Conservation (phyloP, 2,113 vertebrate genomes). For the Anthoscopus minutus region DNA sequence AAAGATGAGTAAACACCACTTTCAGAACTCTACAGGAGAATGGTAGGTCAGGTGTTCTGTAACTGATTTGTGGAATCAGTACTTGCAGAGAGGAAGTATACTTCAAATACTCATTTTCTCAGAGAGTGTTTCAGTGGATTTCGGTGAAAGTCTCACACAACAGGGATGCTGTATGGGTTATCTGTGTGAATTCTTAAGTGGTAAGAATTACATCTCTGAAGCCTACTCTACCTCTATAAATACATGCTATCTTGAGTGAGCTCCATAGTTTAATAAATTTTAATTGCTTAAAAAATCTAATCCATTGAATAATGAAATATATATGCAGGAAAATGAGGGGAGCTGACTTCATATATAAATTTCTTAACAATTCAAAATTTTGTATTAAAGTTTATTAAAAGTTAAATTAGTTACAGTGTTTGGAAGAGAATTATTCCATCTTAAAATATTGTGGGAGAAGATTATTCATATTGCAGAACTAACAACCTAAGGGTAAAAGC, state of each 20-base stretch:
- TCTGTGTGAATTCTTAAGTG: neutral
- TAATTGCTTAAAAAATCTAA: neutral
- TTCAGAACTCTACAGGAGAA: neutral
- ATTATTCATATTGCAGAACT: neutral
- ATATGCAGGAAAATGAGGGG: neutral
- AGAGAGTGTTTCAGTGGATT: neutral
- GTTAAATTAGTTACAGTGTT: neutral
- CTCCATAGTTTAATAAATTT: neutral
- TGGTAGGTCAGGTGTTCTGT: neutral
- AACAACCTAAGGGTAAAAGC: neutral
- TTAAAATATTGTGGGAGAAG: neutral
- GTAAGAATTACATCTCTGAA: neutral
- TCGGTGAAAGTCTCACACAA: neutral
- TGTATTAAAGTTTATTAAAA: neutral
- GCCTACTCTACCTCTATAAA: constrained; percentile 7
- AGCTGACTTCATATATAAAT: neutral
- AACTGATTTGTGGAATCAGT: neutral
- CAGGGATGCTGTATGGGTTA: neutral
- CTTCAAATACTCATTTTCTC: neutral
- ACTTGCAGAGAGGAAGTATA: neutral
- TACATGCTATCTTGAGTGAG: neutral
- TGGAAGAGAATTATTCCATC: neutral
- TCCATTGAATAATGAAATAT: neutral
- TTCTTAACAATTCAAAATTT: neutral
- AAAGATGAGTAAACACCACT: neutral